Evolutionary conservation across 1,140 invertebrate species (phyloP).

Genomic region (Cheumatopsyche charites): DNA sequence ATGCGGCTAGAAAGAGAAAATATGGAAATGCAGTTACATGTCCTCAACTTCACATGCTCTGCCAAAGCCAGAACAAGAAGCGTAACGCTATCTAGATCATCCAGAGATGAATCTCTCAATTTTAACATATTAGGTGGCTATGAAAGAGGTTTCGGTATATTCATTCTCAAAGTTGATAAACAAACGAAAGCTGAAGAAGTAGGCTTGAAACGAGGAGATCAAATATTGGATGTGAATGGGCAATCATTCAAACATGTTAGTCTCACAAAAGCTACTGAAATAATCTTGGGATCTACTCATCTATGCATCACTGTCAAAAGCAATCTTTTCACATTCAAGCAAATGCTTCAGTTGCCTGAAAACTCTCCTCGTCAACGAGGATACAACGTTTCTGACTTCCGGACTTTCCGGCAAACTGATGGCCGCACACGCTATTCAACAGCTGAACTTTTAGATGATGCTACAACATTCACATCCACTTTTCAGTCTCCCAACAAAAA

Average conservation of each 20-base stretch:
- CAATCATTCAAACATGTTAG: constrained; percentile 93
- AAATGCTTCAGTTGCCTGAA: constrained; percentile 86
- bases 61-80: constrained; percentile 92
- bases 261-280: constrained; percentile 88
- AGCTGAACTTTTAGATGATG: constrained; percentile 74
- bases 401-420: constrained; percentile 64
- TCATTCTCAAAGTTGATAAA: constrained; percentile 92
- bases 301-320: constrained; percentile 96
- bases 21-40: constrained; percentile 79
- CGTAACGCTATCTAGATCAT: constrained; percentile 88
- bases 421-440: constrained; percentile 67
- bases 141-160: constrained; percentile 89
- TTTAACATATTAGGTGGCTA: constrained; percentile 95
- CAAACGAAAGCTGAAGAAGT: constrained; percentile 93
- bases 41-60: constrained; percentile 95
- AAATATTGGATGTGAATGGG: constrained; percentile 97
- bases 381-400: constrained; percentile 57
- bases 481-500: constrained; percentile 86
- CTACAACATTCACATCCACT: constrained; percentile 80
- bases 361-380: constrained; percentile 76
- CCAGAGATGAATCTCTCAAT: constrained; percentile 88
- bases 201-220: constrained; percentile 96
- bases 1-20: constrained; percentile 80
- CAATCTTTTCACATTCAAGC: constrained; percentile 85
- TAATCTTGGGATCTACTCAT: constrained; percentile 92